A percentile compares a stretch with the other conserved stretches of the same genome.
Conservation (phyloP, 2,797 vertebrate genomes). For the Oreochromis grahami region DNA sequence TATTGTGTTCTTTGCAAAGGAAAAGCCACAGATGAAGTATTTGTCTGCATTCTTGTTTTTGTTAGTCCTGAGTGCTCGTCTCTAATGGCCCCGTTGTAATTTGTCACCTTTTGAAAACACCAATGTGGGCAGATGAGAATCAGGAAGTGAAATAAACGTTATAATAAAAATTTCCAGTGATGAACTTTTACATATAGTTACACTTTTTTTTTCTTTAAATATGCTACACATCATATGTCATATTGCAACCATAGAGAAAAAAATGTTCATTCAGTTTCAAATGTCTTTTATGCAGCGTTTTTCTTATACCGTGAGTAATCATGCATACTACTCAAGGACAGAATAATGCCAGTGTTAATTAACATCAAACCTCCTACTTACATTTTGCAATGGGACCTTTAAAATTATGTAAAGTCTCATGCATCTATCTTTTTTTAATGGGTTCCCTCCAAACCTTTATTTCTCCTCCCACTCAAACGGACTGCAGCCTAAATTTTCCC, state of each 20-base stretch:
- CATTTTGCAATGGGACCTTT: neutral
- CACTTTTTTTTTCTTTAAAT: neutral
- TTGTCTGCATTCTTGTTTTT: neutral
- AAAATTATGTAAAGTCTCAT: neutral
- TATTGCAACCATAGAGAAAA: neutral
- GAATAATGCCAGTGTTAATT: slow-evolving; percentile 11
- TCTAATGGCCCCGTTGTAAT: neutral
- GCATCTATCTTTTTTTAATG: neutral
- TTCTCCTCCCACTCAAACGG: slow-evolving; percentile 15
- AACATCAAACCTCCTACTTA: slow-evolving; percentile 8
- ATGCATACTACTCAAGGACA: neutral
- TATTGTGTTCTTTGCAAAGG: neutral
- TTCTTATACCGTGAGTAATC: neutral
- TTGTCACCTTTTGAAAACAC: neutral
- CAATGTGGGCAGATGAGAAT: neutral
- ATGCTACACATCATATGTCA: neutral
- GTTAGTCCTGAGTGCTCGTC: neutral
- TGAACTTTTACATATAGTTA: neutral
- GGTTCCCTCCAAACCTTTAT: neutral
- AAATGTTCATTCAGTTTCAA: neutral
- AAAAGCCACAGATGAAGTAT: neutral
- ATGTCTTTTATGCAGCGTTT: neutral
- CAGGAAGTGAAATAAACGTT: neutral
- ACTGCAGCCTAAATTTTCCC: neutral
- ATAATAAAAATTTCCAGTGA: neutral